Evolutionary conservation across 2,888 invertebrate genomes (phyloP).

Genomic region (Tiliacea citrago): DNA sequence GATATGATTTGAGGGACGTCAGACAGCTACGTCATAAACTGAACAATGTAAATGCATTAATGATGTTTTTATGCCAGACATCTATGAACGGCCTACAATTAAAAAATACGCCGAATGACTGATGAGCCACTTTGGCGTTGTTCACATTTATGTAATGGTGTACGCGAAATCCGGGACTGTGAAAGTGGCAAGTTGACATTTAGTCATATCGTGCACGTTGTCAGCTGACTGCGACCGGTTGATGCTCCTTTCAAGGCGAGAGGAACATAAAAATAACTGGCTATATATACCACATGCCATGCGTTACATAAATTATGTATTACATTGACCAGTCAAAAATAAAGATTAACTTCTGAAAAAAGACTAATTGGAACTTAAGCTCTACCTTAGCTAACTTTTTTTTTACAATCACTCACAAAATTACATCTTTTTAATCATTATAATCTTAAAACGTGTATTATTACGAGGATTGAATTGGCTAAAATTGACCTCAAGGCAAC

Average conservation of each 20-base stretch:
- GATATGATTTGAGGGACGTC: not conserved
- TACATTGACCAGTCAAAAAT: conserved; percentile 33
- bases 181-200: conserved; percentile 76
- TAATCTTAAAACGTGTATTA: conserved; percentile 18
- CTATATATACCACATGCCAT: conserved; percentile 16
- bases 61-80: conserved; percentile 10
- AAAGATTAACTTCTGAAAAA: conserved; percentile 6
- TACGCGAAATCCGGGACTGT: conserved; percentile 65
- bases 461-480: conserved; percentile 8
- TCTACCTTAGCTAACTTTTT: not conserved
- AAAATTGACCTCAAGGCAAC: conserved; percentile 24
- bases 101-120: conserved; percentile 17
- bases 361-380: not conserved
- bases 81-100: conserved; percentile 27
- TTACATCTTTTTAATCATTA: conserved; percentile 1
- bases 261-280: conserved; percentile 50
- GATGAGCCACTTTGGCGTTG: conserved; percentile 35
- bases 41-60: conserved; percentile 25
- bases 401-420: conserved; percentile 7
- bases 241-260: conserved; percentile 61
- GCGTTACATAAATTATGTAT: conserved; percentile 47
- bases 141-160: conserved; percentile 48
- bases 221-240: conserved; percentile 60
- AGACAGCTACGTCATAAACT: not conserved
- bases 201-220: conserved; percentile 55